Evolutionary conservation across 2,797 vertebrate genomes (phyloP).

Genomic region (Myotis planiceps): DNA sequence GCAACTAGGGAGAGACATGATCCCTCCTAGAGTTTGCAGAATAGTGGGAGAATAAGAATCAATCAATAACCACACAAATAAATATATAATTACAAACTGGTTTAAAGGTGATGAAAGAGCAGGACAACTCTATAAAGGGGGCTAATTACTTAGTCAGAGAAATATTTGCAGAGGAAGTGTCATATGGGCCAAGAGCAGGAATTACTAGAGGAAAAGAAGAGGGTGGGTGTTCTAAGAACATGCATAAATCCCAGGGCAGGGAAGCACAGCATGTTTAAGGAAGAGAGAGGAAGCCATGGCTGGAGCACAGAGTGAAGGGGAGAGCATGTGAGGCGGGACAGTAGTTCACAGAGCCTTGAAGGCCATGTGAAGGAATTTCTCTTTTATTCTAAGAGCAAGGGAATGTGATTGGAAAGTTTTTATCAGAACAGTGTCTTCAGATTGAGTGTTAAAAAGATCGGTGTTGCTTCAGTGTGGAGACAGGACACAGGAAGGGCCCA

Average conservation of each 20-base stretch:
- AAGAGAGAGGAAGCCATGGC: background rate
- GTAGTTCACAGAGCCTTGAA: background rate
- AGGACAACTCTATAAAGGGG: background rate
- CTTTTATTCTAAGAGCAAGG: background rate
- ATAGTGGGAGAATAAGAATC: background rate
- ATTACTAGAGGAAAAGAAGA: background rate
- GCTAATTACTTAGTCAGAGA: background rate
- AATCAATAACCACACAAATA: background rate
- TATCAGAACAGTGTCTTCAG: background rate
- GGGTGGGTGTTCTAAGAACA: background rate
- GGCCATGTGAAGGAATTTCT: background rate
- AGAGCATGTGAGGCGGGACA: too few relatives aligned
- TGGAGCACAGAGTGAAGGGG: background rate
- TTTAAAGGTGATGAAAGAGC: background rate
- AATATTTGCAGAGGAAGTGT: background rate
- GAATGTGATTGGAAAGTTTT: background rate
- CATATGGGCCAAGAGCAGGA: background rate
- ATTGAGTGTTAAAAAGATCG: background rate
- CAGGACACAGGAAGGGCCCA: background rate
- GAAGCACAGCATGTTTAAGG: background rate
- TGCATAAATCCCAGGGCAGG: background rate
- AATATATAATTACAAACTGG: background rate
- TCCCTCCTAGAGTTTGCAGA: background rate
- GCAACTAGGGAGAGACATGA: background rate
- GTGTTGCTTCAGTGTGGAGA: background rate